These are phyloP conservation scores for Lota lota DNA, from an alignment of 2,113 vertebrate genomes.

Conservation along the genomic window DNA sequence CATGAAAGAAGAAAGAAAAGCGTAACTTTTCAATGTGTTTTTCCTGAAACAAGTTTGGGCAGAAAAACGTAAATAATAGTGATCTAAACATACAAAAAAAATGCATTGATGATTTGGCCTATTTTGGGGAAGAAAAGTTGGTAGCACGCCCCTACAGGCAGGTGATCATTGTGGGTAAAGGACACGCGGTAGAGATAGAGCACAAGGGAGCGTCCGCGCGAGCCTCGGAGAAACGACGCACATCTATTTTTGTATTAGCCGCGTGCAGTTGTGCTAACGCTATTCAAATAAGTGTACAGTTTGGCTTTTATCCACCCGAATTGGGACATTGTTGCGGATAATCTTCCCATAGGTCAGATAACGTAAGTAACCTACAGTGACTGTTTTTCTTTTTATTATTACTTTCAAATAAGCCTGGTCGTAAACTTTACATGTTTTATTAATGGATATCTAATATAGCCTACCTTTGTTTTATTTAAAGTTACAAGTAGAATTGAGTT, in stretches of 20 bases:
- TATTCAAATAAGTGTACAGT: too few species aligned
- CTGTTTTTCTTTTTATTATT: neutral
- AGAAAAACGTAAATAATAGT: too few species aligned
- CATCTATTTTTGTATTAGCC: too few species aligned
- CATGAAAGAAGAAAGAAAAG: neutral
- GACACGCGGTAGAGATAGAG: neutral
- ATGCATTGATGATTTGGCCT: neutral
- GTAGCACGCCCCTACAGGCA: constrained; percentile 28
- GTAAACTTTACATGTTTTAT: neutral
- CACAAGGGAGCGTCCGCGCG: too few species aligned
- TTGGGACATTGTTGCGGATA: too few species aligned
- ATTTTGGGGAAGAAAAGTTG: neutral
- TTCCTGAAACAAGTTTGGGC: neutral
- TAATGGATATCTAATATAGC: too few species aligned
- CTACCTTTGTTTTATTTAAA: too few species aligned
- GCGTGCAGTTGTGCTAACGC: too few species aligned
- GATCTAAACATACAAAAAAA: neutral
- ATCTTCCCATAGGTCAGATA: too few species aligned
- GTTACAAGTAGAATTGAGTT: neutral
- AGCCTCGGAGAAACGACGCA: too few species aligned
- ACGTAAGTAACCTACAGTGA: too few species aligned
- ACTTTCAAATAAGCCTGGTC: constrained; percentile 2
- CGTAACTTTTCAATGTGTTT: neutral
- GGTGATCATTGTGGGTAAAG: constrained; percentile 33
- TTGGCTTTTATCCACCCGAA: too few species aligned